Evolutionary conservation across 1,140 invertebrate genomes (phyloP).

Genomic region (Polyergus mexicanus): DNA sequence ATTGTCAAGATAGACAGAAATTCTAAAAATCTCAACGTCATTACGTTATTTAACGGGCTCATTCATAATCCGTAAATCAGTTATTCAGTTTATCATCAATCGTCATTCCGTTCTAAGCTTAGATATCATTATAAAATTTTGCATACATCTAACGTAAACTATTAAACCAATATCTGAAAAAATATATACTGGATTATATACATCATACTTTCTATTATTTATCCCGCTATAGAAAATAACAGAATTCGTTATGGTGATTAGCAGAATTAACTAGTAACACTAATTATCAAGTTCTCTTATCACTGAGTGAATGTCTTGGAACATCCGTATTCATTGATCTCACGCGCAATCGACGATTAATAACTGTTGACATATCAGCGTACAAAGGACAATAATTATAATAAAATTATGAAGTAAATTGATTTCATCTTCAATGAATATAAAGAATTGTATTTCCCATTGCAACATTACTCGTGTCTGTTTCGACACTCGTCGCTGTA

Average conservation of each 20-base stretch:
- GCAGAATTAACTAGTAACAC: background rate
- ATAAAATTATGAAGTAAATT: background rate
- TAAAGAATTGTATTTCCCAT: background rate
- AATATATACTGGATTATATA: background rate
- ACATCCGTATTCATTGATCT: background rate
- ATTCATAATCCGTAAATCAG: conserved; percentile 23
- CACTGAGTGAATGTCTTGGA: background rate
- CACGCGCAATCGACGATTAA: background rate
- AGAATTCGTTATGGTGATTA: background rate
- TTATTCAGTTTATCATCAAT: background rate
- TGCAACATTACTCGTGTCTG: background rate
- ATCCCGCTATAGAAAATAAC: background rate
- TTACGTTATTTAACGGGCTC: conserved; percentile 24
- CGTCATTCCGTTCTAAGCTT: background rate
- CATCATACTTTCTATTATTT: background rate
- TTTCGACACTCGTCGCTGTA: background rate
- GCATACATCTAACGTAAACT: too few species aligned
- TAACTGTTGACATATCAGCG: background rate
- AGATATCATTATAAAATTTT: background rate
- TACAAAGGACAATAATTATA: background rate
- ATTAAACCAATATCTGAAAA: background rate
- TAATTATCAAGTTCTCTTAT: background rate
- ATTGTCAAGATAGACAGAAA: conserved; percentile 9
- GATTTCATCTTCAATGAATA: background rate
- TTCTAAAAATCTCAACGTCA: background rate